Evolutionary conservation across 2,797 vertebrate genomes (phyloP), one percentile per base, ranked within the genome.

Genomic region (Urocyon cinereoargenteus): DNA sequence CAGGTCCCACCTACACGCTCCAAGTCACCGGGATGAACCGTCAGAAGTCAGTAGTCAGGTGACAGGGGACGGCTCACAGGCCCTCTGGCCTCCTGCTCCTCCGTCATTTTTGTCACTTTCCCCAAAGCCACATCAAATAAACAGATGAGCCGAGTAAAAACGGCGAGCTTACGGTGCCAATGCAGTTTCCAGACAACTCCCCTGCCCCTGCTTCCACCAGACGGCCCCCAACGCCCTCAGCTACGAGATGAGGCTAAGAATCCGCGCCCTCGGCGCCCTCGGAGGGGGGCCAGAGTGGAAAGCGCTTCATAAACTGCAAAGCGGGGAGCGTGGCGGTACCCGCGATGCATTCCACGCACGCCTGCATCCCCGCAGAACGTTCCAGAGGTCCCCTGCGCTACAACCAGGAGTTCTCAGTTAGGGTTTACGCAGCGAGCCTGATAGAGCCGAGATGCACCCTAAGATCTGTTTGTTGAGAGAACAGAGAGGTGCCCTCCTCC

Each of bases 121-220:
- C 92, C 94, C 86, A 89, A 89, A 91, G 94, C 51, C 88, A 73
- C 86, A 26, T 91, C 75, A 28, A 34, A 68, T 15, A 26, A 68
- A 66, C 6, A 70, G 55, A 61, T 26, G 24, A 78, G 62, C 93
- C 49, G 6, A 16, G 82, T 40, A 24, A 75, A 90, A 89, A 21
- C 13, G 9, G 28, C 0, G 0, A 59, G 28, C 36, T 86, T n/a
- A 24, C 7, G 3, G 0, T 15, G 55, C 66, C 45, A 14, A 66
- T 19, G 5, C 9, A 0, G 36, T 64, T 79, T 89, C 66, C 68
- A 82, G 81, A 51, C 22, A n/a, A 45, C 13, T 57, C 55, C 62
- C 78, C 18, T 16, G 34, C 22, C 34, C 59, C 81, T 24, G 24
- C 16, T 53, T 12, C 81, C 49, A 15, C 61, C 59, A 34, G 73